Conservation (phyloP, 2,113 vertebrate species). For the Anas platyrhynchos region DNA sequence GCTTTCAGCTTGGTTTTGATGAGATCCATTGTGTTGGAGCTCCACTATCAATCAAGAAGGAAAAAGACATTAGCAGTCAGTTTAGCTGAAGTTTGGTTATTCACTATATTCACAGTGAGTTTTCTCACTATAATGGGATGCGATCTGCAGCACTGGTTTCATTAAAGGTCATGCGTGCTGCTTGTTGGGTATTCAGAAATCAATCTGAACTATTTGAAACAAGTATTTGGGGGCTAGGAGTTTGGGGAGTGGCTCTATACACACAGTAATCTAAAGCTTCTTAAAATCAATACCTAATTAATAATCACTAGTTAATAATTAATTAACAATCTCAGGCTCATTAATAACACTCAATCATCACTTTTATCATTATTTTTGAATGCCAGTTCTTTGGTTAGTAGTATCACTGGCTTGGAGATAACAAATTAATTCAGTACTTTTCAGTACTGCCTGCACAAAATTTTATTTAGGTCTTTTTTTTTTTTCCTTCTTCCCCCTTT, state of each 20-base stretch:
- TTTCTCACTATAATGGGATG: neutral
- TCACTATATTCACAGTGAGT: neutral
- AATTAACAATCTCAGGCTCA: neutral
- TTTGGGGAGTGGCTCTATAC: neutral
- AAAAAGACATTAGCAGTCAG: constrained; percentile 20
- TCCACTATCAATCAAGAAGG: constrained; percentile 61
- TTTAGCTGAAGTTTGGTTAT: constrained; percentile 12
- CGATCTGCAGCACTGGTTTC: neutral
- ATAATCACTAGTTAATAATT: too few species aligned
- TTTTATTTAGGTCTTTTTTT: neutral
- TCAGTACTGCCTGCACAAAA: neutral
- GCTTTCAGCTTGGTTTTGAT: constrained; percentile 50
- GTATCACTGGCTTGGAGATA: neutral
- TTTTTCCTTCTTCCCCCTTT: too few species aligned
- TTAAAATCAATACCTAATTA: neutral
- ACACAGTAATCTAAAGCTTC: neutral
- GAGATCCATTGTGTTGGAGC: constrained; percentile 53
- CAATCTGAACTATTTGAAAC: neutral
- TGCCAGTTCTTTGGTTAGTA: neutral
- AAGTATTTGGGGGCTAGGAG: neutral
- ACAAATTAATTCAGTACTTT: neutral
- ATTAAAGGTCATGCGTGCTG: neutral
- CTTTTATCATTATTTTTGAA: neutral
- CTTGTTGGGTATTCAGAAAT: neutral
- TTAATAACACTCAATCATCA: neutral